Percentiles rank a stretch among this genome's conserved stretches.
These are phyloP conservation scores for Ditylenchus weischeri DNA, from an alignment of 2,888 invertebrate genomes.

Conservation along the genomic window DNA sequence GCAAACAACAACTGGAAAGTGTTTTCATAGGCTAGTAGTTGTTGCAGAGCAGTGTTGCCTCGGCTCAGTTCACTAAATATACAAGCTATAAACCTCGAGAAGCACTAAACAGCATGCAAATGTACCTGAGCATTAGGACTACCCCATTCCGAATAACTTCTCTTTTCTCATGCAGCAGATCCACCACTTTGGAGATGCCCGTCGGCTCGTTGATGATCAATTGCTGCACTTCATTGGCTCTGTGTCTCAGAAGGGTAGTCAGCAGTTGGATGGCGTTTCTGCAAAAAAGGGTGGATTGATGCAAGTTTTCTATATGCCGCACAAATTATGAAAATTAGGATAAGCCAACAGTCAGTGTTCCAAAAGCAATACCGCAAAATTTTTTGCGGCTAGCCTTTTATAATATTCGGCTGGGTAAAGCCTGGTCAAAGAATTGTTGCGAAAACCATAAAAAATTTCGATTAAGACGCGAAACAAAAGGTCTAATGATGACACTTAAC, in stretches of 20 bases:
- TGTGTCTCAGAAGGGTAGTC: slow-evolving; percentile 79
- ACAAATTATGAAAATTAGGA: too few relatives aligned
- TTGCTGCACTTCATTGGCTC: slow-evolving; percentile 66
- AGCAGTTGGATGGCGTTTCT: slow-evolving; percentile 65
- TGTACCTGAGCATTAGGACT: slow-evolving; percentile 70
- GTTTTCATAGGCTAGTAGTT: slow-evolving; percentile 98
- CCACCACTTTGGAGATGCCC: slow-evolving; percentile 96
- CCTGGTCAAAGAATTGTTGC: too few relatives aligned
- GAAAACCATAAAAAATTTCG: neutral
- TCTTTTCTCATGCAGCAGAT: slow-evolving; percentile 83
- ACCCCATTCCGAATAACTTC: slow-evolving; percentile 70
- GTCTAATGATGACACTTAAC: too few relatives aligned
- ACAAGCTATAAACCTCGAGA: too few relatives aligned
- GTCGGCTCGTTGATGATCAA: slow-evolving; percentile 67
- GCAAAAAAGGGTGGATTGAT: neutral
- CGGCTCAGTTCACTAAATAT: slow-evolving; percentile 77
- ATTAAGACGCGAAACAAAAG: neutral
- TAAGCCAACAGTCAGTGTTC: neutral
- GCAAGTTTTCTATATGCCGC: too few relatives aligned
- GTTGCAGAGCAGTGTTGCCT: slow-evolving; percentile 85
- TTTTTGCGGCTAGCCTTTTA: neutral
- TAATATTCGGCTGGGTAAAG: too few relatives aligned
- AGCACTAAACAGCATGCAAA: too few relatives aligned
- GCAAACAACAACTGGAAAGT: slow-evolving; percentile 92
- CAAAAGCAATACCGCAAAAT: neutral